Conservation (phyloP, 1,140 invertebrate genomes). For the Magallana angulata region DNA sequence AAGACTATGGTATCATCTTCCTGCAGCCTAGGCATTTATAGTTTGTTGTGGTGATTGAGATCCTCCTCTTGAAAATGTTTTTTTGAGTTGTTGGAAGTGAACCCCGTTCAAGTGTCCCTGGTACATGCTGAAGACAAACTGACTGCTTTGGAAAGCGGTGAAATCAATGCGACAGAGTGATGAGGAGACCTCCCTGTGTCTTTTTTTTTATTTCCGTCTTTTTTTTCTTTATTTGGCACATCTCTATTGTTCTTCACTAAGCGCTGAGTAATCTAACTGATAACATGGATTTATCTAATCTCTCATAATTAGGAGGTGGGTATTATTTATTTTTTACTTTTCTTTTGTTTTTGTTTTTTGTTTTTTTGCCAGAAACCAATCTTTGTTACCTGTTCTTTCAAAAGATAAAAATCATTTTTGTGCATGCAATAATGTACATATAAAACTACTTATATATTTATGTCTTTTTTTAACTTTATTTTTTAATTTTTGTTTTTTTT, state of each 20-base stretch:
- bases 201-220: too few species aligned
- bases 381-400: too few species aligned
- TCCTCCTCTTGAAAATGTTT: background rate
- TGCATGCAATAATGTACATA: too few species aligned
- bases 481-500: too few species aligned
- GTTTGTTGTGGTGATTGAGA: background rate
- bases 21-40: background rate
- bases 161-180: slow-evolving; percentile 13
- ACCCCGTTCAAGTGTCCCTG: background rate
- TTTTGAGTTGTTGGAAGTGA: background rate
- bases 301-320: background rate
- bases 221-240: background rate
- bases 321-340: background rate
- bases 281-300: slow-evolving; percentile 13
- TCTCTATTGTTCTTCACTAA: background rate
- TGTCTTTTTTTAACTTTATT: too few species aligned
- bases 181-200: background rate
- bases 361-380: too few species aligned
- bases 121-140: background rate
- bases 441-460: too few species aligned
- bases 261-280: background rate
- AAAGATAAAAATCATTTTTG: too few species aligned
- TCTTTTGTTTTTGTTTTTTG: too few species aligned
- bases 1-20: background rate
- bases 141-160: background rate